phyloP scores from a whole-genome alignment of 2,113 vertebrate genomes.

The Thinocorus orbignyianus region DNA sequence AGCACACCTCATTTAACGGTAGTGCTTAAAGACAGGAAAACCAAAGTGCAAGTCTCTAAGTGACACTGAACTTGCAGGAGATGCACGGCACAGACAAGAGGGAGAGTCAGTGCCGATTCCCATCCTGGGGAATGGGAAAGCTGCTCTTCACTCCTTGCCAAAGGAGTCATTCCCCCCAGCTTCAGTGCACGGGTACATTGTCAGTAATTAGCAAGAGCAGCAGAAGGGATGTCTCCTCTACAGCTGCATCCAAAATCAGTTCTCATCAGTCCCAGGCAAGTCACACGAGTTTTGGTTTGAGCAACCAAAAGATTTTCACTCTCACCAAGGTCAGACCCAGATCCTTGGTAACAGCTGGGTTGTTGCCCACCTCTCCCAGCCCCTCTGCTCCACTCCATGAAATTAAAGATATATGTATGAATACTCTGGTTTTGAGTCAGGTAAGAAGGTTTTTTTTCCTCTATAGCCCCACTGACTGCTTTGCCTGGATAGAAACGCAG shows the following conservation, averaged over 20 bases:
- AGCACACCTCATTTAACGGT: neutral
- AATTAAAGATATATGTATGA: neutral
- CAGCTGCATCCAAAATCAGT: neutral
- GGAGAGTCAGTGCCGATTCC: fast-evolving
- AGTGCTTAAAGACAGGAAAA: neutral
- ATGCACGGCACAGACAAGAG: neutral
- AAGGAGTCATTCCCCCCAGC: neutral
- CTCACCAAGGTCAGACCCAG: neutral
- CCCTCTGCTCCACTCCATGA: neutral
- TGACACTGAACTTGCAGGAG: neutral
- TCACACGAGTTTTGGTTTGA: neutral
- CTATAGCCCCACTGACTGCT: neutral
- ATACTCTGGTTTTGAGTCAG: neutral
- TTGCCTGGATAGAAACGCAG: neutral
- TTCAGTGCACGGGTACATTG: fast-evolving
- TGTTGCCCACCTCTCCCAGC: neutral
- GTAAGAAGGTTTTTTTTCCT: neutral
- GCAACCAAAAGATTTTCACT: neutral
- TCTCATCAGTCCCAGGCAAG: neutral
- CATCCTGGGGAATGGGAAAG: neutral
- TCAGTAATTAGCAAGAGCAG: neutral
- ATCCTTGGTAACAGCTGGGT: neutral
- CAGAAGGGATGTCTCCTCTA: neutral
- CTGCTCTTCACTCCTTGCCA: neutral
- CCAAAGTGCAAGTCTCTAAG: neutral